Evolutionary conservation across 2,113 vertebrate species (phyloP), one percentile per base, ranked within the genome.

Genomic region (Leucosticte australis): DNA sequence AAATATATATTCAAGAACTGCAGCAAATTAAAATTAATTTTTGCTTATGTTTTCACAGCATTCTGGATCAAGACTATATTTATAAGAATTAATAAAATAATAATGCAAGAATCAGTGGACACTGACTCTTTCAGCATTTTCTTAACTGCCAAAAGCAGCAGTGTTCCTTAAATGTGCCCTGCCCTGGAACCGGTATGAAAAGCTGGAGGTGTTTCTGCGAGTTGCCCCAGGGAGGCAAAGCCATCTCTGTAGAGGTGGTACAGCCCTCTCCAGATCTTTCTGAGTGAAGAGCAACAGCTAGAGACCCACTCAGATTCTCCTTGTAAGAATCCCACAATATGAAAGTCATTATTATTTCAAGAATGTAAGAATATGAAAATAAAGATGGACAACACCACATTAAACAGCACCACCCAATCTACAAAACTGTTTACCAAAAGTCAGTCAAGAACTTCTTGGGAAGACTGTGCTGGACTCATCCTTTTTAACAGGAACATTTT

Each of bases 101-200:
- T 42, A 49, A 83, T 10, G 10, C 46, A 90, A 65, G 12, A 74
- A 69, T 39, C 4, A 4, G 14, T n/a, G 16, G 6, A 50, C 47
- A n/a, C 8, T 39, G 30, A n/a, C 46, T 52, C 15, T 31, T 26
- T 27, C 53, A 67, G 37, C 18, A 35, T 65, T 37, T 42, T 76
- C 30, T 52, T 18, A 31, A 64, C 18, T 44, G 39, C 5, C n/a
- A 52, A 53, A 27, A 81, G 59, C 42, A 88, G 23, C 52, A 39
- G 27, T 9, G 3, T 15, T 57, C 42, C 27, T 30, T 57, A 53
- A 71, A 37, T 1, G 1, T 13, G n/a, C 35, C 22, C 64, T 65
- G 16, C 28, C 9, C 26, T 10, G 20, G 44, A 52, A 10, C 1
- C 1, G 0, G 0, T 30, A 70, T 2, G 35, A 47, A 57, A 17